Evolutionary conservation across 1,140 invertebrate genomes (phyloP).

Genomic region (Ectropis grisescens): DNA sequence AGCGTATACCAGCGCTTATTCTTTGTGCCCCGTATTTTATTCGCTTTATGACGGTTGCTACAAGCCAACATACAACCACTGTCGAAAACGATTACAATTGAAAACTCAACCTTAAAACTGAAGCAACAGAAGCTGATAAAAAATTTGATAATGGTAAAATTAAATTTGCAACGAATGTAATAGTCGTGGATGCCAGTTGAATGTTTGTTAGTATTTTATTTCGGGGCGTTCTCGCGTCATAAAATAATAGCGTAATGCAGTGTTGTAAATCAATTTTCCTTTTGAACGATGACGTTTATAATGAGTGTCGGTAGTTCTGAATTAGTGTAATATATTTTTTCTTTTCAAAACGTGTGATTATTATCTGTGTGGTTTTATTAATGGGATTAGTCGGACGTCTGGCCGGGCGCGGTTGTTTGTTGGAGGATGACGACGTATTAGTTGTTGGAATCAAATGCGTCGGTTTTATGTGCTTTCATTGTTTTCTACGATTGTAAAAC

Average conservation of each 20-base stretch:
- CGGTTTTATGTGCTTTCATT: too few species aligned
- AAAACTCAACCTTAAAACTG: constrained; percentile 20
- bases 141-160: constrained; percentile 3
- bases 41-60: constrained; percentile 59
- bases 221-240: constrained; percentile 62
- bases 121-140: constrained; percentile 2
- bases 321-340: constrained; percentile 45
- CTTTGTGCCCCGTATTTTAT: constrained; percentile 68
- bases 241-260: constrained; percentile 66
- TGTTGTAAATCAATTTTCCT: constrained; percentile 61
- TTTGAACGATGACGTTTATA: constrained; percentile 57
- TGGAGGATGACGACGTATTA: constrained; percentile 4
- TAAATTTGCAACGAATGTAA: constrained; percentile 20
- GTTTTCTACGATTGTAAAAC: too few species aligned
- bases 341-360: constrained; percentile 24
- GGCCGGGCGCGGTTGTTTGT: constrained; percentile 7
- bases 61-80: constrained; percentile 18
- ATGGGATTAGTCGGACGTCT: too few species aligned
- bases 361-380: constrained; percentile 28
- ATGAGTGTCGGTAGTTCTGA: constrained; percentile 51
- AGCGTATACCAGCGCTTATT: constrained; percentile 65
- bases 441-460: too few species aligned
- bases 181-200: constrained; percentile 63
- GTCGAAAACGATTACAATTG: constrained; percentile 1
- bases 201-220: constrained; percentile 69